phyloP scores from a whole-genome alignment of 1,140 invertebrate species.

The Homarus americanus region DNA sequence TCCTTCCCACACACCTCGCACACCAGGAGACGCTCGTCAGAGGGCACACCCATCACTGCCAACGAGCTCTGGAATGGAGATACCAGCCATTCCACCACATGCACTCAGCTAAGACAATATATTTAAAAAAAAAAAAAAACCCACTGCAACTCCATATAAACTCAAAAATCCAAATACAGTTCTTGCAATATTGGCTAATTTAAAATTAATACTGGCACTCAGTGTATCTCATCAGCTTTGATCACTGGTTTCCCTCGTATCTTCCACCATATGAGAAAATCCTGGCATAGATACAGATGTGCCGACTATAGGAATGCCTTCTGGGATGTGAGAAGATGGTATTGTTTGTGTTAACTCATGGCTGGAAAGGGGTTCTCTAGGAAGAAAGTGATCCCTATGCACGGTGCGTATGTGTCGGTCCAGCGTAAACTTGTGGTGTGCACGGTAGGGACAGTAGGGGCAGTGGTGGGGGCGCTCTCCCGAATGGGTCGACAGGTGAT shows the following conservation, averaged over 20 bases:
- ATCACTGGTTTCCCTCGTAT: constrained; percentile 22
- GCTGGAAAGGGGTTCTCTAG: constrained; percentile 15
- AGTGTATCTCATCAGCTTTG: neutral
- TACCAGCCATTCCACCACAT: constrained; percentile 63
- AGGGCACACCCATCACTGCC: constrained; percentile 55
- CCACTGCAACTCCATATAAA: constrained; percentile 28
- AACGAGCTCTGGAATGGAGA: constrained; percentile 67
- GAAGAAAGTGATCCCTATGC: constrained; percentile 51
- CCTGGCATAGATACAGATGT: constrained; percentile 32
- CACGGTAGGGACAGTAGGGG: constrained; percentile 78
- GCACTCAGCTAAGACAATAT: constrained; percentile 29
- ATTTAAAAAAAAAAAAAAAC: too few relatives aligned
- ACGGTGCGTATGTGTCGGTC: constrained; percentile 65
- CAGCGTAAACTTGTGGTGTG: constrained; percentile 69
- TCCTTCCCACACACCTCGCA: constrained; percentile 66
- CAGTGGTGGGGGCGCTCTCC: constrained; percentile 78
- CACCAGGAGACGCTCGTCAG: constrained; percentile 57
- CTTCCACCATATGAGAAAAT: constrained; percentile 15
- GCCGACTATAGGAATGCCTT: constrained; percentile 19
- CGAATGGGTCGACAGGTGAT: constrained; percentile 76
- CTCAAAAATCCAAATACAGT: constrained; percentile 5
- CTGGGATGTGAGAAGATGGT: constrained; percentile 21
- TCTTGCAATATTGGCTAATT: neutral
- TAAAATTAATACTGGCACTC: neutral
- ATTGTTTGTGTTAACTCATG: constrained; percentile 12